Base-by-base conservation (phyloP, 2,113 vertebrate species). In the Rhineura floridana region DNA sequence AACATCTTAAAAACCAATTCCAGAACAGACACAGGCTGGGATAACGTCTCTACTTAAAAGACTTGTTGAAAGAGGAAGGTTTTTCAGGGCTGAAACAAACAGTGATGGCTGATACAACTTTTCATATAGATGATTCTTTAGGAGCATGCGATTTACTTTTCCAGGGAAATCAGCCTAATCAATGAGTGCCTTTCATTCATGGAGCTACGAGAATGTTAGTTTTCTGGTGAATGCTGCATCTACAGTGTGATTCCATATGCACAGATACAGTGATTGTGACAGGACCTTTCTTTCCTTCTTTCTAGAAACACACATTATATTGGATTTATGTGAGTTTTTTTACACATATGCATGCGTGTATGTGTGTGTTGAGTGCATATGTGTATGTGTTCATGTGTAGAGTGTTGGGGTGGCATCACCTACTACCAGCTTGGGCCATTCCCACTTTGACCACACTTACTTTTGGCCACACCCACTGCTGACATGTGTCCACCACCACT, bases 71-170 rank as follows among this genome's bases (percentile, higher is more conserved):
- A n/a, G n/a, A n/a, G n/a, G n/a, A n/a, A n/a, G n/a, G n/a, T n/a
- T n/a, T n/a, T n/a, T n/a, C 69, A 23, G 12, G 0, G 78, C 10
- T 79, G 67, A 73, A 12, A 30, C n/a, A 73, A 78, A 39, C 0
- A 0, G 1, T n/a, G 83, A 44, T 9, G 84, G 33, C 1, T 89
- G 63, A 39, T 85, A 67, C 76, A 83, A 48, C 30, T 25, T 75
- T 81, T 62, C 84, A 33, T 39, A 63, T 0, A 0, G 6, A 6
- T 59, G 62, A 77, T 17, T 0, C 2, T 69, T 90, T 75, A 1
- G 0, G 0, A 13, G 19, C 0, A 11, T 17, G 28, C 78, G 13
- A 77, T 76, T 23, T 12, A 12, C 21, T 9, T 30, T 13, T 44
- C 52, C 1, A 1, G 21, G 44, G 36, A 39, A 84, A 1, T 0